Base-by-base conservation (phyloP, 1,140 invertebrate genomes). In the Triops longicaudatus region DNA sequence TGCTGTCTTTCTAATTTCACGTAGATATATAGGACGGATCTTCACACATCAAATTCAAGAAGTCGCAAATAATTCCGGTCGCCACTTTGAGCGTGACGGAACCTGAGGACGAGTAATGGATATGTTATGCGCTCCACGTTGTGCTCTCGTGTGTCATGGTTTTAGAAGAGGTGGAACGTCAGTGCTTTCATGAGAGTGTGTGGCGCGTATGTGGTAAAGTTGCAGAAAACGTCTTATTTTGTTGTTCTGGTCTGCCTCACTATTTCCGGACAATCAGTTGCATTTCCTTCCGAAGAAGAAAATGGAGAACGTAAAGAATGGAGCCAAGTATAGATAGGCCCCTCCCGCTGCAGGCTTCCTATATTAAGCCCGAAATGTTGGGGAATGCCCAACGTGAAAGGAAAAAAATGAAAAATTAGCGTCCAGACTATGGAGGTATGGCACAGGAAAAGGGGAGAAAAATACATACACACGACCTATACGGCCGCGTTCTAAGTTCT, bases 281-380 rank as follows among this genome's bases (percentile, higher is more conserved):
- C 9, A 17, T 63, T 22, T n/a, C 50, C 6, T 17, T 63, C 14
- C 6, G 14, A n/a, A n/a, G 17, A 10, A 6, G 5, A 17, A 22
- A 63, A 63, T 14, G 11, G 50, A 63, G 22, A 63, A 63, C 50
- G 50, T n/a, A 37, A 37, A 37, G 31, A 37, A 37, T 37, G 31
- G 14, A 6, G 50, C 50, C 22, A 63, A 63, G 14, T 63, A 63
- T 63, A 63, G 50, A 63, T 1, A 63, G 50, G n/a, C 50, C 50
- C 50, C 50, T 63, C 50, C 50, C 22, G 17, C 22, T 63, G 14
- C 3, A 5, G 50, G 50, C 22, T 63, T n/a, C 50, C 50, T 63
- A 63, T 63, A 63, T n/a, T 63, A 63, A 63, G 50, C 50, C 17
- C 50, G 17, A n/a, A 63, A 63, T 63, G 50, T 17, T 63, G 50